Conservation (phyloP, 2,888 invertebrate species). For the Andrena minutula region DNA sequence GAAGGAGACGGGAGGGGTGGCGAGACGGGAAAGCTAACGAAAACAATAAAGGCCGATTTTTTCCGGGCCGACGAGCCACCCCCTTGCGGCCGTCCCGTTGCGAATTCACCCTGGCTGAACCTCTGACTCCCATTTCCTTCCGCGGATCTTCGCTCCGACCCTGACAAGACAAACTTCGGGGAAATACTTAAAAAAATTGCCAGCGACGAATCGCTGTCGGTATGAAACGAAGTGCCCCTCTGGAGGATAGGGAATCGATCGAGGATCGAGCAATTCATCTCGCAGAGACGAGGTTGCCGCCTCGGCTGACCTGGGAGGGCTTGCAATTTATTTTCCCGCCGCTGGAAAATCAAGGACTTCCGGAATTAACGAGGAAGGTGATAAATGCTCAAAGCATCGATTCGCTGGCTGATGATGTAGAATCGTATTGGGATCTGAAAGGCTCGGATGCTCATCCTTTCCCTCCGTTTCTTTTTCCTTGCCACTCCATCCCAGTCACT, state of each 20-base stretch:
- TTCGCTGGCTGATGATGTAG: conserved; percentile 32
- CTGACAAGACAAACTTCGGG: background rate
- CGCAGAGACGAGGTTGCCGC: background rate
- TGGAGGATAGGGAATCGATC: background rate
- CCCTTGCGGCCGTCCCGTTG: conserved; percentile 34
- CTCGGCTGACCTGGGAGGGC: background rate
- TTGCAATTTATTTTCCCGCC: conserved; percentile 31
- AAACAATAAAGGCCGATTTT: conserved; percentile 83
- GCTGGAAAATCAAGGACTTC: conserved; percentile 41
- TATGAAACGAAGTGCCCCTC: background rate
- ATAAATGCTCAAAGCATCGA: conserved; percentile 50
- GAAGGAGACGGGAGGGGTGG: conserved; percentile 53
- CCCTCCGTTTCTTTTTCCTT: conserved; percentile 2
- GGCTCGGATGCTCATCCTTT: conserved; percentile 6
- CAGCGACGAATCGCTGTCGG: background rate
- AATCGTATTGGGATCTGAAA: conserved; percentile 47
- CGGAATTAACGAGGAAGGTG: conserved; percentile 47
- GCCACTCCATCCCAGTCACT: conserved; percentile 1
- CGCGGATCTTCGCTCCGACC: background rate
- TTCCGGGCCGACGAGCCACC: conserved; percentile 74
- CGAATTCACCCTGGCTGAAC: conserved; percentile 27
- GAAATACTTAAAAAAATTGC: background rate
- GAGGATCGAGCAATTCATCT: background rate
- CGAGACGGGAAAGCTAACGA: conserved; percentile 74
- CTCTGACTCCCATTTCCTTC: conserved; percentile 15